Percentiles rank a stretch among this genome's conserved stretches.
phyloP scores from a whole-genome alignment of 1,140 invertebrate genomes.

The Drosophila parvula region DNA sequence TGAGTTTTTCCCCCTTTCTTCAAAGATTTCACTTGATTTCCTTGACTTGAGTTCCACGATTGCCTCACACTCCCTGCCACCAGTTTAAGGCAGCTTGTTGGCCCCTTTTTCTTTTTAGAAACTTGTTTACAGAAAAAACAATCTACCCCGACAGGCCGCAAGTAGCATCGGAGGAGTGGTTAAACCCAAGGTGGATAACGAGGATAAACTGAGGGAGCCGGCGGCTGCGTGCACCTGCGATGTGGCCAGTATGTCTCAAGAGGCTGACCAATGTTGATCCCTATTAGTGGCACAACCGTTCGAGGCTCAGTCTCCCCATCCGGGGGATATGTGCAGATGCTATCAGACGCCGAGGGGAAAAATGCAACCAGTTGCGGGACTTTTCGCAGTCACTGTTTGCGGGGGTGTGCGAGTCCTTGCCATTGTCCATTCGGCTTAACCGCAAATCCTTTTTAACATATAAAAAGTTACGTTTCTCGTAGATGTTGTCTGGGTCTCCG shows the following conservation, averaged over 20 bases:
- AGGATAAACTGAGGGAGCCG: constrained; percentile 50
- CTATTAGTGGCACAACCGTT: constrained; percentile 80
- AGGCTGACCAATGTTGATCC: constrained; percentile 79
- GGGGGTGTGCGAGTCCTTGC: constrained; percentile 39
- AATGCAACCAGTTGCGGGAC: constrained; percentile 68
- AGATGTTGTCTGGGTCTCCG: constrained; percentile 24
- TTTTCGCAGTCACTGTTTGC: constrained; percentile 33
- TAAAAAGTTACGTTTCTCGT: constrained; percentile 79
- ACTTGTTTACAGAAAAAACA: constrained; percentile 36
- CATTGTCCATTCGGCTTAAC: constrained; percentile 79
- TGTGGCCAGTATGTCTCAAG: constrained; percentile 60
- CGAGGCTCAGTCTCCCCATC: constrained; percentile 49
- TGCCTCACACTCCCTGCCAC: not conserved
- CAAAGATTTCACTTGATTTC: not conserved
- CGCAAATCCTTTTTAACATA: constrained; percentile 83
- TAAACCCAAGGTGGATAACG: constrained; percentile 34
- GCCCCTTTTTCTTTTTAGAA: constrained; percentile 13
- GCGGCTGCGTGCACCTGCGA: constrained; percentile 44
- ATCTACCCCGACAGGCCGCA: constrained; percentile 13
- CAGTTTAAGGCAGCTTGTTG: constrained; percentile 18
- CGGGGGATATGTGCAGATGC: constrained; percentile 75
- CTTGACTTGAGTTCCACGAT: not conserved
- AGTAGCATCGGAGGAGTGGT: constrained; percentile 25
- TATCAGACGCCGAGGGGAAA: constrained; percentile 52
- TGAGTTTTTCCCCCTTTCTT: too few species aligned